Percentiles rank a stretch among this genome's conserved stretches.
phyloP scores from a whole-genome alignment of 2,888 invertebrate species.

The Celastrina argiolus region DNA sequence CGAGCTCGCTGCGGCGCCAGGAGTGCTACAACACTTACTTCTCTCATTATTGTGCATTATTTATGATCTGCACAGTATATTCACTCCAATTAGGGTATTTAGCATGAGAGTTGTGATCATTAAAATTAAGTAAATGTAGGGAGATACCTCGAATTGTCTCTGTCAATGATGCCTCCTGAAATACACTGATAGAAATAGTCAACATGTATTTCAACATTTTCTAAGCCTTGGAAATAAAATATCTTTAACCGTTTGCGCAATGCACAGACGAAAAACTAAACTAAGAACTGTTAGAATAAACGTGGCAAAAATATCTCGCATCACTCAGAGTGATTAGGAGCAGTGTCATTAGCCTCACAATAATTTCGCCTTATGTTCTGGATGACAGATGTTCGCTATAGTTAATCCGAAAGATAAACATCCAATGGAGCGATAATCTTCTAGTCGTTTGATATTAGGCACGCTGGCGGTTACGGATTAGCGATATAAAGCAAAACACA shows the following conservation, averaged over 20 bases:
- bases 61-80: neutral
- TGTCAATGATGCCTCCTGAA: no score
- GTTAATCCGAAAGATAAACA: conserved; percentile 19
- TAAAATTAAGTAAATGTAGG: no score
- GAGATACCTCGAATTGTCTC: no score
- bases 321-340: neutral
- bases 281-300: neutral
- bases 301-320: conserved; percentile 6
- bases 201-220: neutral
- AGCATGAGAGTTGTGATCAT: neutral
- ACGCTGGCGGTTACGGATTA: conserved; percentile 17
- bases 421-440: conserved; percentile 22
- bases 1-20: neutral
- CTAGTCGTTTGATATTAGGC: conserved; percentile 20
- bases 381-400: conserved; percentile 20
- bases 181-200: no score
- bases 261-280: neutral
- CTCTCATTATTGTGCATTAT: neutral
- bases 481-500: conserved; percentile 14
- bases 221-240: neutral
- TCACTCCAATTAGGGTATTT: neutral
- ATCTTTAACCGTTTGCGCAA: neutral
- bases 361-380: conserved; percentile 14
- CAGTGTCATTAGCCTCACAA: conserved; percentile 1
- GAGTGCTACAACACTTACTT: conserved; percentile 20